These are phyloP conservation scores for Melanotaenia nigrans DNA, from an alignment of 2,797 vertebrate genomes.

Conservation along the genomic window DNA sequence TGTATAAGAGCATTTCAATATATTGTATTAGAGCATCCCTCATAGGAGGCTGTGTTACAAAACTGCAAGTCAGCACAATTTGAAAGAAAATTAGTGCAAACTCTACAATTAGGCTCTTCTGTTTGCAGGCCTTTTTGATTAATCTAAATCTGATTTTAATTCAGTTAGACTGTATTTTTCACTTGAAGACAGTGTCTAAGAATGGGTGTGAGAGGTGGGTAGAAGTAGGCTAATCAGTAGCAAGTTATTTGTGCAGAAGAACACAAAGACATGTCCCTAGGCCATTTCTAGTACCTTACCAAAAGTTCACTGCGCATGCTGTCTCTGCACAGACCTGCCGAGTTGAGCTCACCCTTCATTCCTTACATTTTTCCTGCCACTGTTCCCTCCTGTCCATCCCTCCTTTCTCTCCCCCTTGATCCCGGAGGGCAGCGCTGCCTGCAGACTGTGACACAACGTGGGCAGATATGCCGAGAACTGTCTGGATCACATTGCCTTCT, in stretches of 20 bases:
- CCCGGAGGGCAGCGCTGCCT: conserved; percentile 64
- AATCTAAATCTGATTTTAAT: neutral
- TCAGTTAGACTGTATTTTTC: neutral
- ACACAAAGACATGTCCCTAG: conserved; percentile 67
- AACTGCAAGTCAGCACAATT: too few relatives aligned
- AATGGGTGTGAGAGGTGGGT: conserved; percentile 33
- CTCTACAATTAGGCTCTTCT: neutral
- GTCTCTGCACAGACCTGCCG: conserved; percentile 85
- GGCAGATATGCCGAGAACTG: conserved; percentile 31
- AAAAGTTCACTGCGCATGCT: conserved; percentile 75
- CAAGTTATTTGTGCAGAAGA: conserved; percentile 54
- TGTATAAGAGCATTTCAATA: too few relatives aligned
- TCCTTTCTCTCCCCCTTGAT: conserved; percentile 59
- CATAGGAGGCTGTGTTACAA: too few relatives aligned
- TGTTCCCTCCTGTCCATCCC: conserved; percentile 67
- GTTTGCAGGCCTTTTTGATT: neutral
- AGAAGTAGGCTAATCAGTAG: conserved; percentile 67
- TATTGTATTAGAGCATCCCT: too few relatives aligned
- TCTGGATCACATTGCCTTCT: conserved; percentile 30
- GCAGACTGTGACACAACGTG: conserved; percentile 49
- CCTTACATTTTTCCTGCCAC: conserved; percentile 78
- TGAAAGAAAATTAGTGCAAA: too few relatives aligned
- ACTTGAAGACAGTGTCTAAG: conserved; percentile 10
- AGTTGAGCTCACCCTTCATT: conserved; percentile 80
- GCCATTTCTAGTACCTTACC: conserved; percentile 74